A percentile compares a stretch with the other conserved stretches of the same genome.
Conservation (phyloP, 1,140 invertebrate species). For the Vanessa atalanta region DNA sequence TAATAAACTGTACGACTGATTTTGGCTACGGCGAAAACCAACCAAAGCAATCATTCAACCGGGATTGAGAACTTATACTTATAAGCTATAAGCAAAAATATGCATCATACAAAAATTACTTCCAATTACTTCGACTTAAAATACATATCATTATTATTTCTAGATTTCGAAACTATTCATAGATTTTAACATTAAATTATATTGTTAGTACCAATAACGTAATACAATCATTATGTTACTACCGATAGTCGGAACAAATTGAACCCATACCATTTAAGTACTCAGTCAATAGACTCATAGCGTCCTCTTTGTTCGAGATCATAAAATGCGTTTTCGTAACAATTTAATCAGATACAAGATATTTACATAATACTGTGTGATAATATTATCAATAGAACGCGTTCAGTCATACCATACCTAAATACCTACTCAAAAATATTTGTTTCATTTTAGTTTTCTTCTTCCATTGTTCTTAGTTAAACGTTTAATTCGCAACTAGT, state of each 20-base stretch:
- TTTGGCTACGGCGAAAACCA: no score
- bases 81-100: no score
- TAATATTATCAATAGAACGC: constrained; percentile 2
- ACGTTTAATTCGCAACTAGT: neutral
- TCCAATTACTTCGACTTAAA: neutral
- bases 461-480: neutral
- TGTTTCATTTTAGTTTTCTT: neutral
- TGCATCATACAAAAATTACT: no score
- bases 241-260: neutral
- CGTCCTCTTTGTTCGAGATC: neutral
- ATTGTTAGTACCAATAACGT: neutral
- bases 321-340: neutral
- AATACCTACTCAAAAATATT: neutral
- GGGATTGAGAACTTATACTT: no score
- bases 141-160: no score
- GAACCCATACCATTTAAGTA: neutral
- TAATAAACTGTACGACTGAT: no score
- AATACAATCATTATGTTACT: neutral
- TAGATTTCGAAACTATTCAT: no score
- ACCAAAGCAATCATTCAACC: no score
- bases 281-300: neutral
- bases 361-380: constrained; percentile 1
- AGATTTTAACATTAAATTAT: neutral
- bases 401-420: neutral
- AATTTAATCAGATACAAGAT: neutral